Conservation (phyloP, 2,888 invertebrate species). For the Coecobrya sp. region DNA sequence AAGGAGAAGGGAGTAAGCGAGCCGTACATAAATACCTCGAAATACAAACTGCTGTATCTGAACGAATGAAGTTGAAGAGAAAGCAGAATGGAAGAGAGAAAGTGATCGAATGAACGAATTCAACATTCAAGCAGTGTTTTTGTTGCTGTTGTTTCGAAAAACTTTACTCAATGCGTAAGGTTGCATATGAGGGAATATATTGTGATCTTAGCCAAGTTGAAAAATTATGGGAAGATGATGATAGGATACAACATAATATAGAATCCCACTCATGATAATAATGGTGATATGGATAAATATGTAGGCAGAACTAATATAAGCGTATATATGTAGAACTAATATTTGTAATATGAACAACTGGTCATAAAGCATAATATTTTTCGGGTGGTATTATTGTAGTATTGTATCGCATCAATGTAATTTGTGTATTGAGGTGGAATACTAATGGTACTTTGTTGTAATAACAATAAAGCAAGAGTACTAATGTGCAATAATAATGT, state of each 20-base stretch:
- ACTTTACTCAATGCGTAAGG: neutral
- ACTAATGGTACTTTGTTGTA: neutral
- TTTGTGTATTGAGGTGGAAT: constrained; percentile 23
- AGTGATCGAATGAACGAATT: neutral
- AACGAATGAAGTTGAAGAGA: neutral
- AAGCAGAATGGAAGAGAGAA: neutral
- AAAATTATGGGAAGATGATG: constrained; percentile 36
- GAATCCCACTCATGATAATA: neutral
- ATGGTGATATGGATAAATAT: neutral
- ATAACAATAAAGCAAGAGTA: neutral
- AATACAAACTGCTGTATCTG: neutral
- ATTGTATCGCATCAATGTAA: neutral
- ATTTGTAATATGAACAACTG: too few relatives aligned
- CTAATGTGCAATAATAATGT: constrained; percentile 24
- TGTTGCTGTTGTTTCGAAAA: constrained; percentile 9
- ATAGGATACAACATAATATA: constrained; percentile 4
- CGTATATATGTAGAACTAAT: neutral
- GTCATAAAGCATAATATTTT: neutral
- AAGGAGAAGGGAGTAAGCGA: constrained; percentile 25
- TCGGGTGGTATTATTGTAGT: neutral
- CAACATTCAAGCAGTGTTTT: constrained; percentile 28
- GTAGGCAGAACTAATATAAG: neutral
- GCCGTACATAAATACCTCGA: constrained; percentile 33
- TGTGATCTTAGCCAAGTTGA: constrained; percentile 3
- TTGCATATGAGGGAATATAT: neutral